These are phyloP conservation scores for Chrysopa pallens DNA, from an alignment of 1,140 invertebrate species.

Conservation along the genomic window DNA sequence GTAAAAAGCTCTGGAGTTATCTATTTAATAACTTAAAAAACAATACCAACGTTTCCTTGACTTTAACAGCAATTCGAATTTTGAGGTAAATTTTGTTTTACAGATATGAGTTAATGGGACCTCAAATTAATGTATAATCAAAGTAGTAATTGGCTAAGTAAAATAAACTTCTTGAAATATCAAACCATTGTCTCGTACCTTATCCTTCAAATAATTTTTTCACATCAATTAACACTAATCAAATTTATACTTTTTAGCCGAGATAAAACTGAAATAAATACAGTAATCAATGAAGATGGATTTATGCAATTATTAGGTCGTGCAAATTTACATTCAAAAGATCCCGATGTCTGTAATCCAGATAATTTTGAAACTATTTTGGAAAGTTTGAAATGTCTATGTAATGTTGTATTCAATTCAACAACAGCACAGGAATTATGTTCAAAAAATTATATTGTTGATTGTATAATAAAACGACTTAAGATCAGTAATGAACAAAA, in stretches of 20 bases:
- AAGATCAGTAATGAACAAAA: conserved; percentile 37
- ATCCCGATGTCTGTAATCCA: conserved; percentile 22
- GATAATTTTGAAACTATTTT: conserved; percentile 33
- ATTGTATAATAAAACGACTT: conserved; percentile 57
- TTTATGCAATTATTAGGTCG: conserved; percentile 41
- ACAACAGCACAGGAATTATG: conserved; percentile 45
- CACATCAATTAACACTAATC: too few species aligned
- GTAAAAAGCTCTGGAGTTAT: conserved; percentile 30
- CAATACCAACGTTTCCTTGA: conserved; percentile 15
- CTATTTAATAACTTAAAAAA: conserved; percentile 29
- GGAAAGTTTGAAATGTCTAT: conserved; percentile 75
- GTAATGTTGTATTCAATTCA: conserved; percentile 78
- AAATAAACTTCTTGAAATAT: too few species aligned
- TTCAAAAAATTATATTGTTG: conserved; percentile 48
- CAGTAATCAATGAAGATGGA: conserved; percentile 45
- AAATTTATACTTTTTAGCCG: conserved; percentile 33
- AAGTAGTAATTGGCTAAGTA: too few species aligned
- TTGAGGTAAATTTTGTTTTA: conserved; percentile 24
- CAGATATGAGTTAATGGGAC: too few species aligned
- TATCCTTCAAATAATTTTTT: too few species aligned
- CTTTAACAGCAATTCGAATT: conserved; percentile 31
- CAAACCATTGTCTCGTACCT: too few species aligned
- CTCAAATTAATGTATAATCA: too few species aligned
- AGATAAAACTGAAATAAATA: conserved; percentile 53
- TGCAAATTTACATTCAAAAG: conserved; percentile 31